Evolutionary conservation across 1,140 invertebrate genomes (phyloP).

Genomic region (Brachionus asplanchnoidis): DNA sequence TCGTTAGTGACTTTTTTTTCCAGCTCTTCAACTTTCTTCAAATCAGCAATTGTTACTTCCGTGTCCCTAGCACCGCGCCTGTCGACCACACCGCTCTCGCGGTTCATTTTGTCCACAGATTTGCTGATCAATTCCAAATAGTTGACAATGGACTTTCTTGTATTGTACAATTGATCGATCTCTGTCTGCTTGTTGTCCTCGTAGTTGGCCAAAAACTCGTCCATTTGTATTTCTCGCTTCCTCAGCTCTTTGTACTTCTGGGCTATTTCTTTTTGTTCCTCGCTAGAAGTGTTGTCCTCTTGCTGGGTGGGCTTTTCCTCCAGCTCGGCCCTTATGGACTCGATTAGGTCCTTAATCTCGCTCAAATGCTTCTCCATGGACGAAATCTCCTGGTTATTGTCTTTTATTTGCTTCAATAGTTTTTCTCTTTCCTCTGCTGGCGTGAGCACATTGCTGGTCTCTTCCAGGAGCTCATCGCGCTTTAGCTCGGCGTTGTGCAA

Average conservation of each 20-base stretch:
- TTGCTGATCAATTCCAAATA: conserved; percentile 32
- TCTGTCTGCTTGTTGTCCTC: background rate
- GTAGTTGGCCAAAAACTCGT: conserved; percentile 10
- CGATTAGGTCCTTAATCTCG: conserved; percentile 31
- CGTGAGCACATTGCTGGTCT: conserved; percentile 17
- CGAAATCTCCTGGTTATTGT: conserved; percentile 37
- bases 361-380: conserved; percentile 32
- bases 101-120: conserved; percentile 15
- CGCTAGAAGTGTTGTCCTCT: background rate
- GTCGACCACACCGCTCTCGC: background rate
- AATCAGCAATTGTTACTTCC: conserved; percentile 33
- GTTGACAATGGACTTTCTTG: conserved; percentile 2
- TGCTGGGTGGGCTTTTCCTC: conserved; percentile 5
- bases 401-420: conserved; percentile 34
- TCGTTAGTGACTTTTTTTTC: conserved; percentile 41
- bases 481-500: conserved; percentile 25
- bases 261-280: conserved; percentile 15
- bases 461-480: conserved; percentile 9
- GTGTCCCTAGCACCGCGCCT: background rate
- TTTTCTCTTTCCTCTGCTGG: conserved; percentile 38
- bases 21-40: conserved; percentile 29
- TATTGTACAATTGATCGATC: background rate
- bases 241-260: conserved; percentile 33
- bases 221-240: conserved; percentile 37
- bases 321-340: conserved; percentile 12